phyloP scores from a whole-genome alignment of 2,113 vertebrate species.

The Paracanthobrama guichenoti region DNA sequence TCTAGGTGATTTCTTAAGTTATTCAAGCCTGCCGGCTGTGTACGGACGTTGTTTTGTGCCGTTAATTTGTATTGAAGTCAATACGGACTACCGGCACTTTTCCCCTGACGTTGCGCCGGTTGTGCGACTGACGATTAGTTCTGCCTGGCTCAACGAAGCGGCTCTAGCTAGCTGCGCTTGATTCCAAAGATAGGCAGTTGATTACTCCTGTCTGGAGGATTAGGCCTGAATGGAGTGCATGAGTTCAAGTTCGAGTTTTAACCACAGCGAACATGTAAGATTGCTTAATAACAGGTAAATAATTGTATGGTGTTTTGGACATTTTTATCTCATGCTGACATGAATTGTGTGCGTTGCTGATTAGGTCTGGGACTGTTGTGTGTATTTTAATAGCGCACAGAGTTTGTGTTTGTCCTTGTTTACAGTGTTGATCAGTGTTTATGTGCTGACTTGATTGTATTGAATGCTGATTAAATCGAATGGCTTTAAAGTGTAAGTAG shows the following conservation, averaged over 20 bases:
- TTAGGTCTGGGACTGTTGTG: neutral
- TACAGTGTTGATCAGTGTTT: neutral
- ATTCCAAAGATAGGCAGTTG: neutral
- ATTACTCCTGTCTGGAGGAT: neutral
- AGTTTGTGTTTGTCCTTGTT: conserved; percentile 24
- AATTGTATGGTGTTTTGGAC: neutral
- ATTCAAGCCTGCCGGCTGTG: no score
- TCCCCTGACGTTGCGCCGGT: no score
- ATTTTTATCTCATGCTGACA: neutral
- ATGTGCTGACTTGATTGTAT: neutral
- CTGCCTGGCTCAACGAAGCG: neutral
- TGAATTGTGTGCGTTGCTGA: neutral
- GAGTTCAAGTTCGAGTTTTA: neutral
- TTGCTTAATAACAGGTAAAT: conserved; percentile 1
- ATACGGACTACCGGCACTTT: no score
- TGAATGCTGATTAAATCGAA: neutral
- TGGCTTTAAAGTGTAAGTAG: neutral
- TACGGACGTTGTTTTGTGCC: no score
- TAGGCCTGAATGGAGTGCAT: neutral
- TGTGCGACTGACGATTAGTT: neutral
- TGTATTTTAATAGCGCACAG: neutral
- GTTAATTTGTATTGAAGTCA: no score
- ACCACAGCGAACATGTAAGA: conserved; percentile 8
- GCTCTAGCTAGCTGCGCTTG: neutral
- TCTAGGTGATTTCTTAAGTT: no score